phyloP scores from a whole-genome alignment of 2,113 vertebrate species.

The Phyllostomus discolor region DNA sequence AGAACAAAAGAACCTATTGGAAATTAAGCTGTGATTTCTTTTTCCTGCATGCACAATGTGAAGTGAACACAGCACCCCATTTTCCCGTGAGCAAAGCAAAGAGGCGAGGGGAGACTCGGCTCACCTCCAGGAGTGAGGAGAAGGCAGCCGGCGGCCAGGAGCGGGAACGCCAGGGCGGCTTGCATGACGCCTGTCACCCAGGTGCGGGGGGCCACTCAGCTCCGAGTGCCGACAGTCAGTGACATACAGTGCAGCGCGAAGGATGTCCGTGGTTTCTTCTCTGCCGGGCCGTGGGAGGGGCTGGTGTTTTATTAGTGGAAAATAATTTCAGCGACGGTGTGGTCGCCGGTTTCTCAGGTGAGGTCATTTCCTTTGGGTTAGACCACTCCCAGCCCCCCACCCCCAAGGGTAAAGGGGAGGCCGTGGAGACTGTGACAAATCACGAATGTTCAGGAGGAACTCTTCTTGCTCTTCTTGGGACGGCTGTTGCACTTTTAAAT shows the following conservation, averaged over 20 bases:
- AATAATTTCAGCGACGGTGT: neutral
- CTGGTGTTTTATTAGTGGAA: constrained; percentile 33
- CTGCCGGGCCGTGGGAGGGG: neutral
- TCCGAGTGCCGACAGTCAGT: neutral
- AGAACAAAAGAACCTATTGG: neutral
- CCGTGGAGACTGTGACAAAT: neutral
- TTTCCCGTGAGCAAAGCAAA: constrained; percentile 1
- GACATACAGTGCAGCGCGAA: neutral
- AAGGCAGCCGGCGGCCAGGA: neutral
- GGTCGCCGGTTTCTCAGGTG: neutral
- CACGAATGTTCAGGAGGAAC: neutral
- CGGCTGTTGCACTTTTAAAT: neutral
- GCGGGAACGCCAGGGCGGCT: too few relatives aligned
- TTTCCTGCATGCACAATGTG: neutral
- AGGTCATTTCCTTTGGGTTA: constrained; percentile 28
- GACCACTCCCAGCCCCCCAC: neutral
- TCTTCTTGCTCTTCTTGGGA: neutral
- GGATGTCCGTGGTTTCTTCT: neutral
- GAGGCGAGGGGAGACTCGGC: neutral
- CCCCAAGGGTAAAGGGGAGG: neutral
- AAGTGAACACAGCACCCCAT: neutral
- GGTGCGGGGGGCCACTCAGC: neutral
- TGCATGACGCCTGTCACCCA: neutral
- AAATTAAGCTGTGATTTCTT: neutral
- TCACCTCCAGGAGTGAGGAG: constrained; percentile 30